These are phyloP conservation scores for Rotaria socialis DNA, from an alignment of 2,888 invertebrate species.

Conservation along the genomic window DNA sequence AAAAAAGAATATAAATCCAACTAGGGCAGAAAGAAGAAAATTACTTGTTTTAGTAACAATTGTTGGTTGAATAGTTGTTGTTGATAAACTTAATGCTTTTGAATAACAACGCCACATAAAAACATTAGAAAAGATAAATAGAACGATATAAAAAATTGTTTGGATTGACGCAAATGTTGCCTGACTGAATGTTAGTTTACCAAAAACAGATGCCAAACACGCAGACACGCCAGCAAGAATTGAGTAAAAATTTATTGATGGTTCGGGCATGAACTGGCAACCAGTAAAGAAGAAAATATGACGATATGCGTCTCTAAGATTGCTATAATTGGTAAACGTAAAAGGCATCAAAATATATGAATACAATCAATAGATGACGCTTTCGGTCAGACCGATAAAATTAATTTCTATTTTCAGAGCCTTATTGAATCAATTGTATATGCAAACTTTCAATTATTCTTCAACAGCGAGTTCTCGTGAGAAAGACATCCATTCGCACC, in stretches of 20 bases:
- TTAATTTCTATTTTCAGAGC: too few species aligned
- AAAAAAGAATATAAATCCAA: slow-evolving; percentile 41
- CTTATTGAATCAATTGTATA: too few species aligned
- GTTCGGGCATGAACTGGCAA: not conserved
- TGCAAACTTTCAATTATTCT: too few species aligned
- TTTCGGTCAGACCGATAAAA: too few species aligned
- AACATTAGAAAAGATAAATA: slow-evolving; percentile 36
- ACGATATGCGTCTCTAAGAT: too few species aligned
- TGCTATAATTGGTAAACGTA: too few species aligned
- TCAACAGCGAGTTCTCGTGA: too few species aligned
- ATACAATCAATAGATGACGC: too few species aligned
- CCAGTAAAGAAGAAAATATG: not conserved
- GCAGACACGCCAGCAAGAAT: slow-evolving; percentile 41
- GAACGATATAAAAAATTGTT: slow-evolving; percentile 30
- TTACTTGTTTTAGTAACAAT: slow-evolving; percentile 43
- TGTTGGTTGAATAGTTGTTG: slow-evolving; percentile 39
- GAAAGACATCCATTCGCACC: too few species aligned
- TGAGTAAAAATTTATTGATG: slow-evolving; percentile 31
- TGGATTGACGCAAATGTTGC: not conserved
- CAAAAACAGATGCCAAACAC: slow-evolving; percentile 40
- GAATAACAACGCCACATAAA: slow-evolving; percentile 46
- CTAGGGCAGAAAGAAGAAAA: slow-evolving; percentile 41
- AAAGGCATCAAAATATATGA: too few species aligned
- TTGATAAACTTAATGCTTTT: slow-evolving; percentile 36
- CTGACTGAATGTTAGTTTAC: slow-evolving; percentile 45